Conservation (phyloP, 2,888 invertebrate genomes). For the Ichneumoninae sp. region DNA sequence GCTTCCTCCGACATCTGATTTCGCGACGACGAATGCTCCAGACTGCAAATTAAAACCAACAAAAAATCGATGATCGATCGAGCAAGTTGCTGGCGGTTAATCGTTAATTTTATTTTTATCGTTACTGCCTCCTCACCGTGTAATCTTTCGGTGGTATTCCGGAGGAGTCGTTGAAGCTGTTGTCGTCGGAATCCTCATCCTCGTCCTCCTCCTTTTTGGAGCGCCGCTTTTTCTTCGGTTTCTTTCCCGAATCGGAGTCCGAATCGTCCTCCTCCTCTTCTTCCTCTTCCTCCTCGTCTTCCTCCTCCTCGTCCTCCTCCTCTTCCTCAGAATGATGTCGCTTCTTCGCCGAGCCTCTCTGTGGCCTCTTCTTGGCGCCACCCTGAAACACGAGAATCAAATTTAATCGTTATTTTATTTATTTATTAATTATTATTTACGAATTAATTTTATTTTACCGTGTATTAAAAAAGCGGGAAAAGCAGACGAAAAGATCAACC, state of each 20-base stretch:
- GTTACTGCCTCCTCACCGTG: constrained; percentile 73
- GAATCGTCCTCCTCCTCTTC: constrained; percentile 82
- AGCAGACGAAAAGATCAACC: too few species aligned
- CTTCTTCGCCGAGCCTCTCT: constrained; percentile 80
- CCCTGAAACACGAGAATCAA: constrained; percentile 68
- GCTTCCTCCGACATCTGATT: constrained; percentile 85
- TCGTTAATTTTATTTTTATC: background rate
- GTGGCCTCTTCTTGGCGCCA: constrained; percentile 80
- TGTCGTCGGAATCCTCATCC: constrained; percentile 82
- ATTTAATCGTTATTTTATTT: too few species aligned
- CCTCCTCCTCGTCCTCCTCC: constrained; percentile 78
- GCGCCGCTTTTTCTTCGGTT: constrained; percentile 77
- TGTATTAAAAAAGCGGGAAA: too few species aligned
- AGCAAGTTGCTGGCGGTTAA: background rate
- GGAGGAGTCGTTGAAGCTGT: constrained; percentile 79
- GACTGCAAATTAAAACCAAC: constrained; percentile 81
- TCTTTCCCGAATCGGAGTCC: constrained; percentile 80
- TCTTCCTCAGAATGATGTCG: constrained; percentile 81
- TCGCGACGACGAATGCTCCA: constrained; percentile 86
- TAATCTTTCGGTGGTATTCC: constrained; percentile 82
- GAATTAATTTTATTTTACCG: too few species aligned
- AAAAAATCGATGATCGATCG: constrained; percentile 1
- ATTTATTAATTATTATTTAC: too few species aligned
- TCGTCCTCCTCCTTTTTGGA: constrained; percentile 81
- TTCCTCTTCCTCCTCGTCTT: constrained; percentile 80